phyloP scores from a whole-genome alignment of 2,113 vertebrate species.

The Cebus imitator region DNA sequence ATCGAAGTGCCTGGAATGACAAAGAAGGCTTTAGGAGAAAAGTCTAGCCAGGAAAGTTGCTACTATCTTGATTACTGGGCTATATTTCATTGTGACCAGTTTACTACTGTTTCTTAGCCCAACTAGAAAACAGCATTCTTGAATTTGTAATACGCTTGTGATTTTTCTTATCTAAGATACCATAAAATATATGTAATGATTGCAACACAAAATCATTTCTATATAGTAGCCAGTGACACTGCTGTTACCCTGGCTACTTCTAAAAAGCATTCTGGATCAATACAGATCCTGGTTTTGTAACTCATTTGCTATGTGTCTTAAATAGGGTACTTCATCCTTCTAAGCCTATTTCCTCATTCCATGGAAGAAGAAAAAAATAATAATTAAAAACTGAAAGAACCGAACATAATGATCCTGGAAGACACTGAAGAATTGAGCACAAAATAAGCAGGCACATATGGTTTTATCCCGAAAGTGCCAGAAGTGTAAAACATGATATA shows the following conservation, averaged over 20 bases:
- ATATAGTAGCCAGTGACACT: background rate
- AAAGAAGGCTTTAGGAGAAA: slow-evolving; percentile 33
- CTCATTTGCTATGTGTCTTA: background rate
- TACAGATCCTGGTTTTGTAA: background rate
- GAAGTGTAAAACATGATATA: background rate
- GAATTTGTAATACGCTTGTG: background rate
- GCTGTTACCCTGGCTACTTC: background rate
- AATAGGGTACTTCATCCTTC: background rate
- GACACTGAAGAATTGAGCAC: background rate
- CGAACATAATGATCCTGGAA: background rate
- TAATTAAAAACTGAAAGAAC: background rate
- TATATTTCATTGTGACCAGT: background rate
- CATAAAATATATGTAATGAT: background rate
- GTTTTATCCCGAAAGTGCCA: background rate
- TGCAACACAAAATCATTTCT: background rate
- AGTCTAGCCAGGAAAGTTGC: background rate
- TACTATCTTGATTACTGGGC: background rate
- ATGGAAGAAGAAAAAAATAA: background rate
- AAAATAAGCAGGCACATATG: background rate
- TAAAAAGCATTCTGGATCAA: background rate
- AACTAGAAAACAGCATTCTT: background rate
- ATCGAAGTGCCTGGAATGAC: slow-evolving; percentile 89
- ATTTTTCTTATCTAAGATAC: background rate
- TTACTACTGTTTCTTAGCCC: background rate
- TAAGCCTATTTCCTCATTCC: background rate